phyloP scores from a whole-genome alignment of 2,888 invertebrate species.

The Tetrapedia diversipes region DNA sequence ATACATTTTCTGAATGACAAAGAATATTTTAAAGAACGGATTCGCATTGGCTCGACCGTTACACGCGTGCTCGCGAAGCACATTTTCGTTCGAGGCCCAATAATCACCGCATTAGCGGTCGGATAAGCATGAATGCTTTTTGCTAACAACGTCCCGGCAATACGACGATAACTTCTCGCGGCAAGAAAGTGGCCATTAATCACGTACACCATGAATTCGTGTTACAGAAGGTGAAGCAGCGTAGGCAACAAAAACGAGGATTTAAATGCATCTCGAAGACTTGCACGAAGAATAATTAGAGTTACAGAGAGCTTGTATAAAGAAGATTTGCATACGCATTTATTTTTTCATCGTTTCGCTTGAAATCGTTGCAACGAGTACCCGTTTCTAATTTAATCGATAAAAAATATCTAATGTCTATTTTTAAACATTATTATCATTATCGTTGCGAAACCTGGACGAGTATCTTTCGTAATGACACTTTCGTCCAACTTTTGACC shows the following conservation, averaged over 20 bases:
- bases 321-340: too few species aligned
- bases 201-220: constrained; percentile 51
- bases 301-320: too few species aligned
- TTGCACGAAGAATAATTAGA: too few species aligned
- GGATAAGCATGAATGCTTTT: constrained; percentile 56
- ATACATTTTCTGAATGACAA: neutral
- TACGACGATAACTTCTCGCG: constrained; percentile 47
- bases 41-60: too few species aligned
- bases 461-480: too few species aligned
- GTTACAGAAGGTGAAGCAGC: constrained; percentile 16
- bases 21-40: too few species aligned
- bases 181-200: constrained; percentile 59
- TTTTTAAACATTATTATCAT: too few species aligned
- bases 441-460: too few species aligned
- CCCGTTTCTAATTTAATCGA: too few species aligned
- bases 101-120: constrained; percentile 41
- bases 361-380: too few species aligned
- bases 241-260: constrained; percentile 31
- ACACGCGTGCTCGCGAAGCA: neutral
- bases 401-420: neutral
- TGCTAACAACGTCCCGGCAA: constrained; percentile 42
- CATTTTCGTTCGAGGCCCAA: constrained; percentile 36
- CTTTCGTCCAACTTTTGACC: neutral
- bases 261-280: constrained; percentile 14
- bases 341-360: too few species aligned